A percentile compares a stretch with the other conserved stretches of the same genome.
phyloP scores from a whole-genome alignment of 1,140 invertebrate genomes.

The Brachionus rotundiformis region DNA sequence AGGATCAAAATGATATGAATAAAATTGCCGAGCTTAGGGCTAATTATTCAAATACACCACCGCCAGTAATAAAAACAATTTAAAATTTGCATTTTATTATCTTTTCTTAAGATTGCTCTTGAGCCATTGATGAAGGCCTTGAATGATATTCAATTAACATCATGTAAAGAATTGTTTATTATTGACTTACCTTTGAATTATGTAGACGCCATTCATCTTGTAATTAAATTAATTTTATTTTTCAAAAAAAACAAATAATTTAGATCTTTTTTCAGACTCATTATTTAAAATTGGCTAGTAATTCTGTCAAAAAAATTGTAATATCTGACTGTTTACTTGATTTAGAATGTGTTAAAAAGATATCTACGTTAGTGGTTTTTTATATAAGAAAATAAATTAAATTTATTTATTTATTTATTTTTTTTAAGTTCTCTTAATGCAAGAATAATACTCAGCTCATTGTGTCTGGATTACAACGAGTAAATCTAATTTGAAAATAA shows the following conservation, averaged over 20 bases:
- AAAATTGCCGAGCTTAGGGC: slow-evolving; percentile 14
- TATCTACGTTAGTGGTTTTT: slow-evolving; percentile 54
- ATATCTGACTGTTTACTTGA: slow-evolving; percentile 60
- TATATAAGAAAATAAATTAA: neutral
- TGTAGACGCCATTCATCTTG: slow-evolving; percentile 26
- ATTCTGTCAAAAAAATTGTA: slow-evolving; percentile 56
- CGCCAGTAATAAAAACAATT: neutral
- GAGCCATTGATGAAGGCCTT: slow-evolving; percentile 41
- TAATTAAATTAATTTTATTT: neutral
- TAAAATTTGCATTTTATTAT: neutral
- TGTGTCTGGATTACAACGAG: slow-evolving; percentile 63
- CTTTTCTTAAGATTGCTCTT: neutral
- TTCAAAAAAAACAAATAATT: neutral
- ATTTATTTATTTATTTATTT: slow-evolving; percentile 30
- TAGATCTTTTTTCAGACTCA: slow-evolving; percentile 44
- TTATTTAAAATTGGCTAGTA: slow-evolving; percentile 35
- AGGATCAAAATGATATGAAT: slow-evolving; percentile 14
- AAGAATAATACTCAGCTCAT: slow-evolving; percentile 56
- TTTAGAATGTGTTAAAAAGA: slow-evolving; percentile 55
- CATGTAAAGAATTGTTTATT: slow-evolving; percentile 47
- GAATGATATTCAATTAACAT: slow-evolving; percentile 31
- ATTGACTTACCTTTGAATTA: slow-evolving; percentile 44
- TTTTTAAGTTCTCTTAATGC: slow-evolving; percentile 55
- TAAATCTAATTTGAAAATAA: slow-evolving; percentile 54
- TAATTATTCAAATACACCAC: slow-evolving; percentile 17